Base-by-base conservation (phyloP, 2,888 invertebrate species). In the Trichogramma dendrolimi region DNA sequence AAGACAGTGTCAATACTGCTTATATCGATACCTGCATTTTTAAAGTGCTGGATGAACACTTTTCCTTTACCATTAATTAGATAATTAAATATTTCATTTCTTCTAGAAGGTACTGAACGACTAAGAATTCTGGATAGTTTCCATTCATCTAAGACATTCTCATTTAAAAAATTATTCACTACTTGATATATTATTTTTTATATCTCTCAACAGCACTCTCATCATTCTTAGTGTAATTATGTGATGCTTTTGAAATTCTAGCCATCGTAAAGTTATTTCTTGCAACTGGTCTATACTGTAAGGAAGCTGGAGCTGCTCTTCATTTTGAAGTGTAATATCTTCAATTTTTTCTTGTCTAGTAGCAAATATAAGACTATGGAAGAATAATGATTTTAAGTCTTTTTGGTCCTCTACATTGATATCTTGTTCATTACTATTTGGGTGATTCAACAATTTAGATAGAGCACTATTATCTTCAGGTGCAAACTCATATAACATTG, bases 221-320 rank as follows among this genome's bases (percentile, higher is more conserved):
- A 71, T 65, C 58, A 68, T 64, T 67, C 14, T 60, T 60, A 67
- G 67, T 55, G 65, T 66, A 48, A 68, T 62, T 64, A 53, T 67
- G 48, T 67, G 69, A 67, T 68, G 66, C 66, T 70, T 67, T 62
- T 68, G 69, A 66, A 70, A 72, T 67, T 73, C 73, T 64, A 58
- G 69, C 72, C 73, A 73, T 63, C 73, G 72, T 66, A 72, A 67
- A 10, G 69, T 63, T 64, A 73, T 59, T 71, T 73, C 73, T 54
- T 69, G 66, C 67, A 73, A 68, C 63, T 72, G 64, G 63, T 71
- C 68, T 42, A 69, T 69, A 66, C 66, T 68, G 62, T 71, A 70
- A 64, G 69, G 66, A 67, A 69, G 46, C 43, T 60, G 7, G 7
- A 57, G 61, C 57, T 67, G 58, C 51, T 67, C 61, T 58, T 57